A percentile compares a stretch with the other conserved stretches of the same genome.
phyloP scores from a whole-genome alignment of 2,797 vertebrate genomes.

The Melopsittacus undulatus region DNA sequence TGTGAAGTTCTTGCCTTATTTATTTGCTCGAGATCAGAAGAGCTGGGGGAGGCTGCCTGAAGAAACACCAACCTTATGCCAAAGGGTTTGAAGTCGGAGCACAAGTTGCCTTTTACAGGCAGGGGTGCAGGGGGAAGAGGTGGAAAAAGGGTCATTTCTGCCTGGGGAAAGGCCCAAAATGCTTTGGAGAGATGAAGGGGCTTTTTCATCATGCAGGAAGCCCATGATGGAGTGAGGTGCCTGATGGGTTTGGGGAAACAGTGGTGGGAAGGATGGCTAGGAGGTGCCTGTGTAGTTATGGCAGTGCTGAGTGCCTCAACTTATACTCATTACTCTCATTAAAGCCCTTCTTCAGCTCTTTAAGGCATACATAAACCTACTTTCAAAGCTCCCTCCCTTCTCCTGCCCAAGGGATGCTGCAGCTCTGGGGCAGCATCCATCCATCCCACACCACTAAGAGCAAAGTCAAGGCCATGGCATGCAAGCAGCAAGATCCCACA shows the following conservation, averaged over 20 bases:
- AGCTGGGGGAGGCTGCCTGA: neutral
- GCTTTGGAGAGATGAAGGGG: neutral
- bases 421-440: neutral
- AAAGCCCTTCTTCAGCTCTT: neutral
- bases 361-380: neutral
- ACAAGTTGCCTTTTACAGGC: neutral
- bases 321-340: rapidly evolving
- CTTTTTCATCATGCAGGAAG: neutral
- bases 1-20: constrained; percentile 22
- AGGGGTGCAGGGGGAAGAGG: rapidly evolving
- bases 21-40: constrained; percentile 35
- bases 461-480: rapidly evolving
- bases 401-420: neutral
- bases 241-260: rapidly evolving
- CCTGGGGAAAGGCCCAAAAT: neutral
- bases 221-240: rapidly evolving
- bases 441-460: rapidly evolving
- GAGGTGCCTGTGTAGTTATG: rapidly evolving
- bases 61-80: constrained; percentile 30
- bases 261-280: neutral
- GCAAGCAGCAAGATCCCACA: neutral
- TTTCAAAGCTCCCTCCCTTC: neutral
- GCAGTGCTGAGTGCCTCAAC: rapidly evolving
- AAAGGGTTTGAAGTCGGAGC: constrained; percentile 4
- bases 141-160: neutral